These are phyloP conservation scores for Chymomyza caudatula DNA, from an alignment of 2,888 invertebrate species.

Conservation along the genomic window DNA sequence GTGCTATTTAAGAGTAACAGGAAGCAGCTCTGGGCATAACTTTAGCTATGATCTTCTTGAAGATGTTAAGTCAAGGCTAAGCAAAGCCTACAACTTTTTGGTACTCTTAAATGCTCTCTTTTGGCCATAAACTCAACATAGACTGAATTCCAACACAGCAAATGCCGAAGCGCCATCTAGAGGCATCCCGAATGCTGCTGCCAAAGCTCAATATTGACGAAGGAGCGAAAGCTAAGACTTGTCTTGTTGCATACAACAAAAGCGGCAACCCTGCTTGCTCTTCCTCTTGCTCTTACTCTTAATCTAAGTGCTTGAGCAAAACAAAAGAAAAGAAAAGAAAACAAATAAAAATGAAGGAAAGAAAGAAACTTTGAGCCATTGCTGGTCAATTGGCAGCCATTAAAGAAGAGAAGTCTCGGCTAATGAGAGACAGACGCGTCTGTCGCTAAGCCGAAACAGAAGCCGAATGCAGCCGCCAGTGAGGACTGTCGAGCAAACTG, in stretches of 20 bases:
- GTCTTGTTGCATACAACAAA: no score
- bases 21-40: neutral
- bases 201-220: neutral
- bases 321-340: neutral
- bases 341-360: neutral
- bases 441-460: neutral
- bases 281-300: no score
- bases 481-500: neutral
- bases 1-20: neutral
- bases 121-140: neutral
- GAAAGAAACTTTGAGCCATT: constrained; percentile 24
- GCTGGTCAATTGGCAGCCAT: constrained; percentile 13
- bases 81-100: constrained; percentile 11
- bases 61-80: constrained; percentile 11
- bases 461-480: neutral
- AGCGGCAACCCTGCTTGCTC: neutral
- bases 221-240: no score
- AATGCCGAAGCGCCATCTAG: constrained; percentile 26
- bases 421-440: constrained; percentile 29
- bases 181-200: neutral
- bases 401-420: constrained; percentile 4
- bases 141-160: neutral
- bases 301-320: constrained; percentile 3
- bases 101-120: constrained; percentile 10
- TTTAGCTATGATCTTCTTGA: neutral